Percentiles rank a stretch among this genome's conserved stretches.
phyloP scores from a whole-genome alignment of 2,888 invertebrate species.

The Nomada hirtipes region DNA sequence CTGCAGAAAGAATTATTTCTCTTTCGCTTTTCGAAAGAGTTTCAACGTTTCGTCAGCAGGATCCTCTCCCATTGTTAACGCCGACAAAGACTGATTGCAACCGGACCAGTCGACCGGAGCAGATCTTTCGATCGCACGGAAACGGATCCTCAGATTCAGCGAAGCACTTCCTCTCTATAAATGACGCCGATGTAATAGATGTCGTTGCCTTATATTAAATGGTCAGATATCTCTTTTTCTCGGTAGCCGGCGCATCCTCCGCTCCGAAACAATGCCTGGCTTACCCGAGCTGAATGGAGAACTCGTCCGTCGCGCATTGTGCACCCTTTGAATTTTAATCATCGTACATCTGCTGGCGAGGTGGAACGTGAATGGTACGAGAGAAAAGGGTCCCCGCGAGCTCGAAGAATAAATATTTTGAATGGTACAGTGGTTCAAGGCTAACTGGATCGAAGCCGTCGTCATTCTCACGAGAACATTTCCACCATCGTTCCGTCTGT shows the following conservation, averaged over 20 bases:
- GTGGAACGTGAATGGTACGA: slow-evolving; percentile 44
- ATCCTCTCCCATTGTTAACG: slow-evolving; percentile 50
- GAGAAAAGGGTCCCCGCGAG: slow-evolving; percentile 50
- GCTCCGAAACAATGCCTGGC: slow-evolving; percentile 56
- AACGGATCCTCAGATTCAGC: slow-evolving; percentile 34
- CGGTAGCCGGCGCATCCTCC: slow-evolving; percentile 38
- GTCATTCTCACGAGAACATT: slow-evolving; percentile 43
- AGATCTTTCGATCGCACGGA: slow-evolving; percentile 43
- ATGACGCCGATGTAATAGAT: slow-evolving; percentile 42
- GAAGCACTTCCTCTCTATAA: slow-evolving; percentile 32
- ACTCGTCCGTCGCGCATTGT: slow-evolving; percentile 48
- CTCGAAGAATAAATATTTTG: slow-evolving; percentile 44
- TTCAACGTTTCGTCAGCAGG: slow-evolving; percentile 40
- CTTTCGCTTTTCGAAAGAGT: slow-evolving; percentile 32
- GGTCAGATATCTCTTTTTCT: slow-evolving; percentile 42
- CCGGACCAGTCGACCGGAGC: slow-evolving; percentile 19
- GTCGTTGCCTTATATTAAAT: slow-evolving; percentile 51
- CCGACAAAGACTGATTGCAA: slow-evolving; percentile 55
- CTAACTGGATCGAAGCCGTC: slow-evolving; percentile 46
- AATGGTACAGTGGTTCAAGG: slow-evolving; percentile 57
- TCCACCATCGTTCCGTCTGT: background rate
- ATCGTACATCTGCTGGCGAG: slow-evolving; percentile 54
- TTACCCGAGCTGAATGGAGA: slow-evolving; percentile 44
- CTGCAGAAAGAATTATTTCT: slow-evolving; percentile 33
- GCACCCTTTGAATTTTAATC: slow-evolving; percentile 60